Evolutionary conservation across 2,797 vertebrate genomes (phyloP), one percentile per base, ranked within the genome.

Genomic region (Denticeps clupeoides): DNA sequence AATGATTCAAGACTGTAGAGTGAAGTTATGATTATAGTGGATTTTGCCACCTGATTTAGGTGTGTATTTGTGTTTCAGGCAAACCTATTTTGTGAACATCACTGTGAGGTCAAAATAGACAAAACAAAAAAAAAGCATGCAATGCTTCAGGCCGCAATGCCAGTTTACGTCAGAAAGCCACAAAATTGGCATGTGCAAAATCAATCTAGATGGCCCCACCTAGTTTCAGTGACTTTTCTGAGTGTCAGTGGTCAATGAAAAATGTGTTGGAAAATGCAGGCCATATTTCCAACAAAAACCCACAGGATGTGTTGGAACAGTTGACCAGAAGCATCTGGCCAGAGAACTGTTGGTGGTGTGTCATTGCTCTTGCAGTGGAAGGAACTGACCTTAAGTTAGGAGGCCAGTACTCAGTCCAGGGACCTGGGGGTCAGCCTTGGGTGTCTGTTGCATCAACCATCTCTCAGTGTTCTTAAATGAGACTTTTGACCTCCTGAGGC

Each of bases 381-480:
- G 64, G 76, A 65, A 77, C 79, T 68, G 78, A 77, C 75, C 74
- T 74, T 64, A 71, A 71, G 75, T 76, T 78, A 78, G 77, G 65
- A 73, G 56, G 64, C 61, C 69, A 65, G 67, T 8, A 12, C 21
- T 15, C 69, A 75, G 67, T 75, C 73, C 70, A 54, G 67, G 75
- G 71, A 67, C 73, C 75, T 76, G 67, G 64, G 65, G 73, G 70
- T 68, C 64, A 9, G 58, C 62, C 63, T 70, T 49, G 58, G 32
- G 28, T 19, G 6, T 13, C 7, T 35, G 32, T 32, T 35, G 32
- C 1, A 15, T 35, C 33, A 35, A 18, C 16, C 16, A 16, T 38
- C 18, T 19, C 18, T 21, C 13, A 19, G 33, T 33, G n/a, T n/a
- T 33, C 35, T 38, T 5, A 10, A 11, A 2, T 9, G 16, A 7